Evolutionary conservation across 2,113 vertebrate genomes (phyloP), one percentile per base, ranked within the genome.

Genomic region (Paratilapia polleni): DNA sequence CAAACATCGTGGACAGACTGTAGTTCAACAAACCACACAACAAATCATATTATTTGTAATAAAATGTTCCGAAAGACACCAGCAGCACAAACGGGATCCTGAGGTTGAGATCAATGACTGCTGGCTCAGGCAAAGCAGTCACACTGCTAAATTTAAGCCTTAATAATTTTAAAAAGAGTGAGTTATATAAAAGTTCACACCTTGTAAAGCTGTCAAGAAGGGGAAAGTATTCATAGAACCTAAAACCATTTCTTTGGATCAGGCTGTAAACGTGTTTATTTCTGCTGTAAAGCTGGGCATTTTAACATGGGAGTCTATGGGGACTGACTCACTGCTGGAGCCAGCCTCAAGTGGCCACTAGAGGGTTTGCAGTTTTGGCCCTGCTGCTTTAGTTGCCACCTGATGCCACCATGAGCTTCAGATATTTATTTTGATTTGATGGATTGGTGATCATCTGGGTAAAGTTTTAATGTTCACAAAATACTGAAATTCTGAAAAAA

Each of bases 281-380:
- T 47, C 43, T 47, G 63, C 0, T 68, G 0, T 68, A 26, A 26
- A 22, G 2, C 47, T 66, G 38, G n/a, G 10, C 43, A 66, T 8
- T 0, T 66, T 10, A 14, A 66, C 0, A n/a, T 1, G 13, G n/a
- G 13, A 43, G 38, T 17, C 8, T 0, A n/a, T 66, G 1, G 61
- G 38, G 38, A 12, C 61, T 63, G 3, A 2, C 4, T 64, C 34
- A 8, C 4, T 0, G 4, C 41, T 64, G 62, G 14, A 1, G 2
- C 20, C 62, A 41, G 36, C 36, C 62, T 64, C 62, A 41, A 41
- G 36, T 41, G n/a, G 36, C 36, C 62, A 41, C 20, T 12, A 64
- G 7, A 64, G 62, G 36, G 1, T 22, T 36, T 41, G 36, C 36
- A 64, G 4, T 24, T 9, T 12, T 64, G n/a, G 36, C 62, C 22